These are phyloP conservation scores for Ariolimax columbianus DNA, from an alignment of 2,888 invertebrate species.

Conservation along the genomic window DNA sequence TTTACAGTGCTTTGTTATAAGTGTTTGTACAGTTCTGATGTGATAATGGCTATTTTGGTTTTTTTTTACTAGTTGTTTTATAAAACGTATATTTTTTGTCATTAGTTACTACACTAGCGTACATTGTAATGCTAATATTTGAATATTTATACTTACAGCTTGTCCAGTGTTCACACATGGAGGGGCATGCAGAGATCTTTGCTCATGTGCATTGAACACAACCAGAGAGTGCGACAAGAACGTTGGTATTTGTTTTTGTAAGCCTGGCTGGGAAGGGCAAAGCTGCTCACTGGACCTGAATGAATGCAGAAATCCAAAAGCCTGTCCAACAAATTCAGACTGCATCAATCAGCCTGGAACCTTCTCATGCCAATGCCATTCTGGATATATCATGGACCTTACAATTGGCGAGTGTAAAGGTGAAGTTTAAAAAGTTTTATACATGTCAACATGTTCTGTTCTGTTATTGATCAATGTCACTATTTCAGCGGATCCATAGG, in stretches of 20 bases:
- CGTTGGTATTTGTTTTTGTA: slow-evolving; percentile 26
- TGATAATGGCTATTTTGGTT: too few relatives aligned
- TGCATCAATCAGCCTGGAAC: slow-evolving; percentile 23
- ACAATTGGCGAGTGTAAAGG: neutral
- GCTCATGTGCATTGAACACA: slow-evolving; percentile 11
- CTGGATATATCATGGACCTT: neutral
- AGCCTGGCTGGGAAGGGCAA: slow-evolving; percentile 7
- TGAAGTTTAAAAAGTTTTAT: neutral
- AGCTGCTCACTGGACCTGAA: slow-evolving; percentile 16
- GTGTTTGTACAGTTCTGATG: too few relatives aligned
- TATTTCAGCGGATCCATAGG: too few relatives aligned
- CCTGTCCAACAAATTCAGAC: slow-evolving; percentile 2
- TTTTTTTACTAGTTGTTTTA: too few relatives aligned
- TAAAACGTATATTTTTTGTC: too few relatives aligned
- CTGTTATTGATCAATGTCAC: too few relatives aligned
- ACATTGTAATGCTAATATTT: neutral
- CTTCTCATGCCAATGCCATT: slow-evolving; percentile 20
- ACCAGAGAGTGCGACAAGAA: slow-evolving; percentile 5
- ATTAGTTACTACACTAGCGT: too few relatives aligned
- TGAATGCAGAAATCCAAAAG: slow-evolving; percentile 14
- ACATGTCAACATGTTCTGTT: too few relatives aligned
- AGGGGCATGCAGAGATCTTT: neutral
- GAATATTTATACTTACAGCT: neutral
- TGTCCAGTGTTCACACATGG: slow-evolving; percentile 11
- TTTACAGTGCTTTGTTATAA: too few relatives aligned